Conservation (phyloP, 2,888 invertebrate genomes). For the Cryptus viduatorius region DNA sequence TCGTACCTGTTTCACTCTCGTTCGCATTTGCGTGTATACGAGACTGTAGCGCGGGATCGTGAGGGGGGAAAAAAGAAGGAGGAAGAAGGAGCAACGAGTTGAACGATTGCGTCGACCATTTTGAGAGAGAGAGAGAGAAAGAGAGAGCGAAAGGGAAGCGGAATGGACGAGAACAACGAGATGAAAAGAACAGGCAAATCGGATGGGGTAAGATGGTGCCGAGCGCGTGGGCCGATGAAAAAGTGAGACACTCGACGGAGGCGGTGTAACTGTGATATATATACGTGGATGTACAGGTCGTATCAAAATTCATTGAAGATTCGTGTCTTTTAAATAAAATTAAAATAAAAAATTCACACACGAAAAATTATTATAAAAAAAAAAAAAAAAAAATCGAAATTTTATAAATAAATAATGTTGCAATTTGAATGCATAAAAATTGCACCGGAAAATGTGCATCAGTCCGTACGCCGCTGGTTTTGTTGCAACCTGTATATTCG, state of each 20-base stretch:
- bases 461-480: too few relatives aligned
- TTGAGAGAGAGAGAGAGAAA: not conserved
- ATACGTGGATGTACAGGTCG: not conserved
- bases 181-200: conserved; percentile 29
- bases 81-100: conserved; percentile 46
- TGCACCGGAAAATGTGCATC: too few relatives aligned
- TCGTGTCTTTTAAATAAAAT: not conserved
- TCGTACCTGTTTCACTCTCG: not conserved
- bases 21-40: conserved; percentile 7
- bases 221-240: conserved; percentile 46
- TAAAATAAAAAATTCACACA: not conserved
- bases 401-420: too few relatives aligned
- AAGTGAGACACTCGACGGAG: conserved; percentile 34
- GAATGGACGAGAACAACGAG: conserved; percentile 26
- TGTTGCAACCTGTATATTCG: too few relatives aligned
- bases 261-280: not conserved
- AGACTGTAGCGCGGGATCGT: conserved; percentile 17
- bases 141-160: conserved; percentile 35
- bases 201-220: conserved; percentile 51
- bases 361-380: not conserved
- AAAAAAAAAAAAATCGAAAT: not conserved
- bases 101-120: conserved; percentile 46
- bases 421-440: too few relatives aligned
- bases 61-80: conserved; percentile 58
- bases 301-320: not conserved